phyloP scores from a whole-genome alignment of 2,113 vertebrate genomes.

The Noturus placidus region DNA sequence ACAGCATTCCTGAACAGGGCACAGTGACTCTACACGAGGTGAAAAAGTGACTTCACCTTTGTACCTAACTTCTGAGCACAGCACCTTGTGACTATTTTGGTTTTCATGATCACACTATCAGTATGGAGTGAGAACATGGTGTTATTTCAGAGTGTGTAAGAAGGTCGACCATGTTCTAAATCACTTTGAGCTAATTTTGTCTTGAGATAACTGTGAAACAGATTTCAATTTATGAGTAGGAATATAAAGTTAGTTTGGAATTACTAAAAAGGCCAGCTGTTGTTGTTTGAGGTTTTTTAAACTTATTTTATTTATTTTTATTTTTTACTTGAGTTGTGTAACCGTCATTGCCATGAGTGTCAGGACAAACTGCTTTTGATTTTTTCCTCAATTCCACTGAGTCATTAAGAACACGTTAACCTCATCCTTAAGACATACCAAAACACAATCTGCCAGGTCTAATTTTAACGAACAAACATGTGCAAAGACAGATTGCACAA shows the following conservation, averaged over 20 bases:
- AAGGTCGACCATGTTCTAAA: background rate
- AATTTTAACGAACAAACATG: slow-evolving; percentile 47
- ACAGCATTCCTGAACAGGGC: slow-evolving; percentile 60
- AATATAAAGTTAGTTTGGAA: slow-evolving; percentile 6
- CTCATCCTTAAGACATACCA: slow-evolving; percentile 27
- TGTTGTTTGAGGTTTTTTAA: background rate
- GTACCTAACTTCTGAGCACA: background rate
- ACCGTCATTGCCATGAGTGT: background rate
- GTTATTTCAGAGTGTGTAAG: background rate
- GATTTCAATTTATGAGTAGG: background rate
- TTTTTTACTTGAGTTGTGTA: background rate
- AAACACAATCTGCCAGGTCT: slow-evolving; percentile 43
- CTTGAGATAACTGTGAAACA: background rate
- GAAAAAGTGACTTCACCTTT: slow-evolving; percentile 5
- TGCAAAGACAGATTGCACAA: slow-evolving; percentile 41
- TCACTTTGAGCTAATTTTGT: background rate
- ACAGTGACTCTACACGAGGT: background rate
- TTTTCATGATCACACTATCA: background rate
- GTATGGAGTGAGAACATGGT: background rate
- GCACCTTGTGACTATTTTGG: slow-evolving; percentile 8
- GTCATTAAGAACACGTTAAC: slow-evolving; percentile 42
- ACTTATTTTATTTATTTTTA: background rate
- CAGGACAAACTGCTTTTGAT: slow-evolving; percentile 1
- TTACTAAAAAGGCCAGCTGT: background rate
- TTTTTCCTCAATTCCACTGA: slow-evolving; percentile 17